Evolutionary conservation across 2,113 vertebrate genomes (phyloP).

Genomic region (Elaphurus davidianus): DNA sequence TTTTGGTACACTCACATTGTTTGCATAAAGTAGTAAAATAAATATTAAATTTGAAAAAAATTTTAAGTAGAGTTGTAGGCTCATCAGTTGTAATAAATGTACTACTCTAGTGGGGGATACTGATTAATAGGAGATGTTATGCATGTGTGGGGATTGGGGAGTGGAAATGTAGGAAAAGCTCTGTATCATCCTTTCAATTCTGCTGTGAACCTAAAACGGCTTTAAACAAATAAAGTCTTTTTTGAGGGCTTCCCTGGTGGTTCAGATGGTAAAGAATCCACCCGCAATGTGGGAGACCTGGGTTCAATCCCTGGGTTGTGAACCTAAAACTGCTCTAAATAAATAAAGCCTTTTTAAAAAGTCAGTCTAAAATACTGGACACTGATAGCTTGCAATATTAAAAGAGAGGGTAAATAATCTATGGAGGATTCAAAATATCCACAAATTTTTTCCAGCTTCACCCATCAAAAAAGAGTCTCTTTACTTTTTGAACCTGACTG

Average conservation of each 20-base stretch:
- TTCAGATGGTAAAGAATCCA: neutral
- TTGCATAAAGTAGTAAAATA: neutral
- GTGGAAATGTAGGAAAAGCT: neutral
- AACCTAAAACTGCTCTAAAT: neutral
- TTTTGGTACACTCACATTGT: neutral
- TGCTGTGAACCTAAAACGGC: neutral
- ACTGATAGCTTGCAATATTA: neutral
- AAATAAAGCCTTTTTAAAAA: neutral
- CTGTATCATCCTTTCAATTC: neutral
- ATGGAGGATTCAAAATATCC: neutral
- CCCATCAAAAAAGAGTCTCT: neutral
- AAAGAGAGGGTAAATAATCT: neutral
- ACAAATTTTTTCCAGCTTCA: neutral
- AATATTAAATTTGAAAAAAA: neutral
- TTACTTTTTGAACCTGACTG: neutral
- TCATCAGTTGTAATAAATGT: neutral
- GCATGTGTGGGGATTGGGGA: neutral
- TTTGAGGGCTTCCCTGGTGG: neutral
- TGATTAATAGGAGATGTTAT: neutral
- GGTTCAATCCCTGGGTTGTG: neutral
- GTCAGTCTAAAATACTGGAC: neutral
- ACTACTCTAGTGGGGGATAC: neutral
- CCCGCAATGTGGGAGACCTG: neutral
- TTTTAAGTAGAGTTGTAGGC: neutral
- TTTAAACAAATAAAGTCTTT: neutral